Evolutionary conservation across 1,140 invertebrate genomes (phyloP), one percentile per base, ranked within the genome.

Genomic region (Drosophila seguyi): DNA sequence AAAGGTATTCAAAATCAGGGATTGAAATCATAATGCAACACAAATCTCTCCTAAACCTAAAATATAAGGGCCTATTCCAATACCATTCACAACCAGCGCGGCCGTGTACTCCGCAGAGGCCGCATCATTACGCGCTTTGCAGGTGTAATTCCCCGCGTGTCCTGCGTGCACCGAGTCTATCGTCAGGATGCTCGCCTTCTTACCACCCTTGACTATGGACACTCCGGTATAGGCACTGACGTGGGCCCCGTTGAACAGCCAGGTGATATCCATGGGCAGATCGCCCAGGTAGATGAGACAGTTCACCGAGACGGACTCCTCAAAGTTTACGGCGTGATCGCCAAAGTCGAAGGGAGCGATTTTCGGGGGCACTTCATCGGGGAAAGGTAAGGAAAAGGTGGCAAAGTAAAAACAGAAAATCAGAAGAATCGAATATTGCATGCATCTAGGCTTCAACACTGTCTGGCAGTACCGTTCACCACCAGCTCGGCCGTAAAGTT

Each of bases 231-330:
- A 92, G 14, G 79, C 34, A 27, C 79, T 90, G 2, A 92, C 60
- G 50, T 76, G 67, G 0, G 94, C 93, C 72, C 95, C 95, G 78
- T 97, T 95, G 81, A 97, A 96, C 52, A 95, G 94, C 97, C 97
- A 98, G 14, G 93, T 93, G 69, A 98, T 96, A 57, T 95, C 95
- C 78, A 98, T 94, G 6, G 97, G 97, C 75, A 95, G 93, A 92
- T 98, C 97, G 38, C 97, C 97, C 92, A 97, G 96, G 69, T 95
- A 95, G 20, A 98, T 95, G 38, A 96, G 95, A 93, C 98, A 99
- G 45, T 95, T 94, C 36, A 97, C 94, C 7, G 95, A 95, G 29
- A 95, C 95, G 63, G 95, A 94, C 84, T 96, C 95, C 42, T 96
- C 96, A 72, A 96, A 95, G 91, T 95, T 95, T 1, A 95, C 86